phyloP scores from a whole-genome alignment of 35 echinoderm and acorn worm species.

The Apostichopus japonicus region DNA sequence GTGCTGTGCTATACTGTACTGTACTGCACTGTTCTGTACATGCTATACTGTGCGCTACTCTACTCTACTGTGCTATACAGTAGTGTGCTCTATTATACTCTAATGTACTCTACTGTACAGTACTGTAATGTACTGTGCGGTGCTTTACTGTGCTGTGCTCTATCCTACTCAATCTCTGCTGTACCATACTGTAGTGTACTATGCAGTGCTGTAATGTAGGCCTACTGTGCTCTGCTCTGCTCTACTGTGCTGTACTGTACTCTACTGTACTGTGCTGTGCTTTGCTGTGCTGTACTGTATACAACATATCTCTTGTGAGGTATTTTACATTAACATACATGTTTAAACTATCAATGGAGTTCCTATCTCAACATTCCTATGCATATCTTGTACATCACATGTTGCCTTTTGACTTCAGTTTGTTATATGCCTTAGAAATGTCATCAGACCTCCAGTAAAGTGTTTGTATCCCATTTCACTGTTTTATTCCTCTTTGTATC shows the following conservation, averaged over 20 bases:
- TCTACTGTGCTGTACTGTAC: background rate
- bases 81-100: background rate
- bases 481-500: background rate
- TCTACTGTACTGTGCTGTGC: background rate
- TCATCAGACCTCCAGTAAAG: background rate
- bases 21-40: background rate
- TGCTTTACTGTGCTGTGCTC: no score
- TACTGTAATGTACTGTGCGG: no score
- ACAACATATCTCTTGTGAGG: background rate
- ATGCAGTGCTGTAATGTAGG: background rate
- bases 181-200: background rate
- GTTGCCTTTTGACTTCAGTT: background rate
- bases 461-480: background rate
- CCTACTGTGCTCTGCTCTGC: background rate
- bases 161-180: background rate
- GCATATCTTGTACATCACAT: background rate
- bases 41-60: background rate
- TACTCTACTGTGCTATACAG: background rate
- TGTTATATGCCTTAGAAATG: background rate
- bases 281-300: no score
- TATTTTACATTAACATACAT: background rate
- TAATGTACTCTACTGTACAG: no score
- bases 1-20: background rate
- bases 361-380: background rate
- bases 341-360: background rate